Percentiles rank a stretch among this genome's conserved stretches.
Conservation (phyloP, 2,797 vertebrate genomes). For the Sebastes minor region DNA sequence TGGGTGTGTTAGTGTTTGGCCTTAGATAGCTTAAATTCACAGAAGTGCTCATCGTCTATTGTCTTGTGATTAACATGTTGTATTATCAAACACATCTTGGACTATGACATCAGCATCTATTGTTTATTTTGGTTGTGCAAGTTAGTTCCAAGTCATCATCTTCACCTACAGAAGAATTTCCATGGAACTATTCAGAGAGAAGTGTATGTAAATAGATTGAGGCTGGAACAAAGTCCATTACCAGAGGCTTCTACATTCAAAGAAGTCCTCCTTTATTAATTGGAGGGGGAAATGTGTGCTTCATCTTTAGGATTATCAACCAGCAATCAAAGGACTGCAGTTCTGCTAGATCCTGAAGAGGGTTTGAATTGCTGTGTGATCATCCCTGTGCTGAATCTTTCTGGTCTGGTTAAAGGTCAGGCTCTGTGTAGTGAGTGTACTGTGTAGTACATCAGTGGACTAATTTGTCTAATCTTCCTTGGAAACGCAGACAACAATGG, state of each 20-base stretch:
- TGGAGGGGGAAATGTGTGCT: neutral
- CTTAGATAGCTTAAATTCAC: neutral
- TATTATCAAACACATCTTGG: neutral
- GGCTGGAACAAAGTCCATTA: neutral
- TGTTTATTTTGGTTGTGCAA: neutral
- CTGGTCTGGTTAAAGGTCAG: neutral
- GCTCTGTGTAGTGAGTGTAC: neutral
- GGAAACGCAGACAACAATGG: no score
- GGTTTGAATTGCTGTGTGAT: neutral
- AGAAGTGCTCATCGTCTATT: conserved; percentile 2
- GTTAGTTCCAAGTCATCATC: neutral
- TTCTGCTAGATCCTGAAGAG: no score
- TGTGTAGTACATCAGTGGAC: no score
- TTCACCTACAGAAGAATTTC: neutral
- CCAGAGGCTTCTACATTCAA: neutral
- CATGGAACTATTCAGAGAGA: neutral
- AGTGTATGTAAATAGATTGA: neutral
- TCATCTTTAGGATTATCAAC: no score
- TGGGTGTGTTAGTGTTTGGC: conserved; percentile 15
- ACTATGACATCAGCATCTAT: neutral
- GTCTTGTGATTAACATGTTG: neutral
- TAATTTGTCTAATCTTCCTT: no score
- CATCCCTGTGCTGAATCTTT: neutral
- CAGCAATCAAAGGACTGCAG: no score
- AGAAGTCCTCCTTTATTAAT: neutral